These are phyloP conservation scores for Rhyacophila brunnea DNA, from an alignment of 1,140 invertebrate genomes.

Conservation along the genomic window DNA sequence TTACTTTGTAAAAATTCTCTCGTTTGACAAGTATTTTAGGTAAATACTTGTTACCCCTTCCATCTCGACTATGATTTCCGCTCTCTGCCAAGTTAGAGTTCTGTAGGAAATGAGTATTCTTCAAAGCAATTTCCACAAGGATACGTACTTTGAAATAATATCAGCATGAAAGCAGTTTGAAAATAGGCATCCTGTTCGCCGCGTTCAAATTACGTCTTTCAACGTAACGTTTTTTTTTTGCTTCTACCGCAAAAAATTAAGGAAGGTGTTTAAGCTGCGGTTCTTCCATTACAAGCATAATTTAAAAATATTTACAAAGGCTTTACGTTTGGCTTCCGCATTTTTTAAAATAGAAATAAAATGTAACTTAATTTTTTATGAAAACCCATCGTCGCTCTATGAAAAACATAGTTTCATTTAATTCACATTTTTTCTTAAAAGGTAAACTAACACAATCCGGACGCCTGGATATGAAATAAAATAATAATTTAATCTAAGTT, in stretches of 20 bases:
- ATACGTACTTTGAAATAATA: constrained; percentile 37
- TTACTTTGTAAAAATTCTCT: constrained; percentile 22
- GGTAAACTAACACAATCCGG: too few relatives aligned
- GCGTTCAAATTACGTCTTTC: constrained; percentile 28
- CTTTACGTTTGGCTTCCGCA: too few relatives aligned
- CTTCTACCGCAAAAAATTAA: constrained; percentile 9
- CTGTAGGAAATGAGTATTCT: constrained; percentile 36
- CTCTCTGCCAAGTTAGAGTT: constrained; percentile 28
- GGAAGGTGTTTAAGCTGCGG: constrained; percentile 11
- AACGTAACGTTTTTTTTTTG: constrained; percentile 7
- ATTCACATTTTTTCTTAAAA: too few relatives aligned
- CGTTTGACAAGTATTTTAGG: constrained; percentile 32
- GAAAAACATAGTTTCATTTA: too few relatives aligned
- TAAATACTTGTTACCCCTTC: constrained; percentile 14
- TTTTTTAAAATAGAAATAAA: too few relatives aligned
- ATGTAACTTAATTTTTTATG: too few relatives aligned
- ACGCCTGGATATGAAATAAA: too few relatives aligned
- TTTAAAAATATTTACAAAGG: not conserved
- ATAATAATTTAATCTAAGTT: too few relatives aligned
- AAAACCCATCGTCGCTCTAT: too few relatives aligned
- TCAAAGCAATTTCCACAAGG: constrained; percentile 37
- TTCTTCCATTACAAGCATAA: constrained; percentile 1
- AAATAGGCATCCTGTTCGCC: constrained; percentile 23
- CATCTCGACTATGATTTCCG: constrained; percentile 31
- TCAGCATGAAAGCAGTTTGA: constrained; percentile 31